Percentiles rank a stretch among this genome's conserved stretches.
Evolutionary conservation across 2,888 invertebrate species (phyloP).

Genomic region (Sycophila texana): DNA sequence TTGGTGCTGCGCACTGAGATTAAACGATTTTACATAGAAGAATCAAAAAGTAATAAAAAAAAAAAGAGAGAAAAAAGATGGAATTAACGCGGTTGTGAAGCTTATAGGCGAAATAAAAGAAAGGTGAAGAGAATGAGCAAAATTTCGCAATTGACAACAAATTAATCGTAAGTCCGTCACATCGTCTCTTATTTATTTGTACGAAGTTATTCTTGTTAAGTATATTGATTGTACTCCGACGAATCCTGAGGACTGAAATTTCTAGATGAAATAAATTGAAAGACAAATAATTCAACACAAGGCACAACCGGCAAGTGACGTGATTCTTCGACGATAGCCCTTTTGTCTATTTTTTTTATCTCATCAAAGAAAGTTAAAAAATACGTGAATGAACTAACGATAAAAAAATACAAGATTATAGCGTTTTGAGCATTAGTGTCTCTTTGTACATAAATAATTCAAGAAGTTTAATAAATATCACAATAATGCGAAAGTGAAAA

Average conservation of each 20-base stretch:
- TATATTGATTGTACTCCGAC: constrained; percentile 29
- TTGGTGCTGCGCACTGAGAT: constrained; percentile 56
- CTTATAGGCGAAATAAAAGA: background rate
- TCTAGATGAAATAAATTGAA: constrained; percentile 15
- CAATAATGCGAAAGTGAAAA: constrained; percentile 32
- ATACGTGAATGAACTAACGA: constrained; percentile 4
- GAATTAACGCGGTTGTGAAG: constrained; percentile 37
- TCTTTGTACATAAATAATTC: constrained; percentile 56
- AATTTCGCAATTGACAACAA: constrained; percentile 33
- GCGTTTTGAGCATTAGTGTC: constrained; percentile 47
- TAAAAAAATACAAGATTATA: constrained; percentile 28
- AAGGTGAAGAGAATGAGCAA: constrained; percentile 16
- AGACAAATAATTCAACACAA: background rate
- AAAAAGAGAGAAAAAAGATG: constrained; percentile 3
- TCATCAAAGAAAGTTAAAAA: constrained; percentile 31
- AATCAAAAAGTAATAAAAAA: constrained; percentile 39
- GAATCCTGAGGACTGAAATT: constrained; percentile 5
- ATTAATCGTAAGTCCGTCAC: constrained; percentile 9
- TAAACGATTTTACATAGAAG: constrained; percentile 50
- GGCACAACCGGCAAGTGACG: constrained; percentile 21
- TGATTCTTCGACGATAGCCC: constrained; percentile 44
- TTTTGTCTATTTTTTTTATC: constrained; percentile 51
- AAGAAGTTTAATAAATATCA: constrained; percentile 48
- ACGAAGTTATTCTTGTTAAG: constrained; percentile 36
- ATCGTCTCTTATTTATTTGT: constrained; percentile 39